Percentiles rank a stretch among this genome's conserved stretches.
Evolutionary conservation across 1,140 invertebrate genomes (phyloP).

Genomic region (Trichoplusia ni): DNA sequence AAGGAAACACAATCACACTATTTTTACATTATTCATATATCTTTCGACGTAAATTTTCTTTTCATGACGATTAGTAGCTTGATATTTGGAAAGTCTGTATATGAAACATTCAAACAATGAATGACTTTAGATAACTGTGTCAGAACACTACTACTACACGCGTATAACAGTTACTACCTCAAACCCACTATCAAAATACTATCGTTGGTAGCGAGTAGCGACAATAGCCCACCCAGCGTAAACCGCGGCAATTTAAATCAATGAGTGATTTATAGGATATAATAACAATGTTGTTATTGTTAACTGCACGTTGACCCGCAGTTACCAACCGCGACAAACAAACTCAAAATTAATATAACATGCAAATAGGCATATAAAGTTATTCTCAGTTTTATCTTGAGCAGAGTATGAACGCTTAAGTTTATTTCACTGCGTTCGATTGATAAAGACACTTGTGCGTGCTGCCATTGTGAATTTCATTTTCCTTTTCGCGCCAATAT

Average conservation of each 20-base stretch:
- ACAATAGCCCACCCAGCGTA: constrained; percentile 9
- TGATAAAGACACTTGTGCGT: constrained; percentile 49
- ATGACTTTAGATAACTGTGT: too few relatives aligned
- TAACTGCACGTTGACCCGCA: constrained; percentile 31
- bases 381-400: constrained; percentile 57
- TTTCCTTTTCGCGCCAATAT: constrained; percentile 31
- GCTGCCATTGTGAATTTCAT: not conserved
- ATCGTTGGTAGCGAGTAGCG: too few relatives aligned
- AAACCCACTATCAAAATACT: constrained; percentile 1
- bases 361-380: constrained; percentile 43
- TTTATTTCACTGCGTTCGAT: constrained; percentile 43
- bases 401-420: constrained; percentile 47
- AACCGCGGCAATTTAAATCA: constrained; percentile 24
- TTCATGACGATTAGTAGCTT: too few relatives aligned
- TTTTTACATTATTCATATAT: too few relatives aligned
- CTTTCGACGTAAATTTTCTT: too few relatives aligned
- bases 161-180: too few relatives aligned
- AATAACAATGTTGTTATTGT: constrained; percentile 29
- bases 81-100: too few relatives aligned
- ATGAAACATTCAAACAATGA: too few relatives aligned
- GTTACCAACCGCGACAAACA: constrained; percentile 33
- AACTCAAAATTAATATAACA: constrained; percentile 44
- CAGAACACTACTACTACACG: too few relatives aligned
- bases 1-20: too few relatives aligned
- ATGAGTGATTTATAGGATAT: constrained; percentile 18